A percentile compares a stretch with the other conserved stretches of the same genome.
phyloP scores from a whole-genome alignment of 2,888 invertebrate genomes.

The Chymomyza fuscimana region DNA sequence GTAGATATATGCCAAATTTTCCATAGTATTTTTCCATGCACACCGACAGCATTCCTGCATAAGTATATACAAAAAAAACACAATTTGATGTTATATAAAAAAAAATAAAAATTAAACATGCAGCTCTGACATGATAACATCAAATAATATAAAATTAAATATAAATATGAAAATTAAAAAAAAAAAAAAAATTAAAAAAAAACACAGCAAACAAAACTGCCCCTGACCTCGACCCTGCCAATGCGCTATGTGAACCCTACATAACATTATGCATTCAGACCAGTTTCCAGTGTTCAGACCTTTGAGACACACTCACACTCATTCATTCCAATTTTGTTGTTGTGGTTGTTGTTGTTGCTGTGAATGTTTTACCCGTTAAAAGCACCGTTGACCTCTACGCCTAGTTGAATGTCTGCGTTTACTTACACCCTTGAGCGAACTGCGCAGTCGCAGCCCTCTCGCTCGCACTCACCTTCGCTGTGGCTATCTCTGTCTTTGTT shows the following conservation, averaged over 20 bases:
- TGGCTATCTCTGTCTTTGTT: background rate
- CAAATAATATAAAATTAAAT: background rate
- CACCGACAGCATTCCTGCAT: background rate
- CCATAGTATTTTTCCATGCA: conserved; percentile 35
- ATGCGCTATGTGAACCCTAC: conserved; percentile 42
- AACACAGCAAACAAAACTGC: conserved; percentile 12
- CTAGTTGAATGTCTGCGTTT: conserved; percentile 17
- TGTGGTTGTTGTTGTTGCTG: background rate
- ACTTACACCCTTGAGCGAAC: conserved; percentile 61
- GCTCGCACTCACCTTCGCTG: conserved; percentile 22
- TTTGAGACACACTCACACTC: background rate
- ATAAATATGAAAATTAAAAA: background rate
- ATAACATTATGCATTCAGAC: conserved; percentile 25
- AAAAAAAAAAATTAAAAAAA: background rate
- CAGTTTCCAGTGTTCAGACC: background rate
- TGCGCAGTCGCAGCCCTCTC: conserved; percentile 40
- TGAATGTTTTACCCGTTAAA: conserved; percentile 48
- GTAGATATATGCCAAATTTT: conserved; percentile 12
- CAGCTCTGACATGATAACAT: background rate
- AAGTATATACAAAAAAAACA: background rate
- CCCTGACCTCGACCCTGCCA: conserved; percentile 61
- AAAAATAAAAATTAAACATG: background rate
- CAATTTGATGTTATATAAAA: background rate
- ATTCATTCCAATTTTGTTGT: too few relatives aligned
- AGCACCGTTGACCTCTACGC: conserved; percentile 70